A percentile compares a stretch with the other conserved stretches of the same genome.
phyloP scores from a whole-genome alignment of 2,888 invertebrate species.

The Lasioglossum pauxillum region DNA sequence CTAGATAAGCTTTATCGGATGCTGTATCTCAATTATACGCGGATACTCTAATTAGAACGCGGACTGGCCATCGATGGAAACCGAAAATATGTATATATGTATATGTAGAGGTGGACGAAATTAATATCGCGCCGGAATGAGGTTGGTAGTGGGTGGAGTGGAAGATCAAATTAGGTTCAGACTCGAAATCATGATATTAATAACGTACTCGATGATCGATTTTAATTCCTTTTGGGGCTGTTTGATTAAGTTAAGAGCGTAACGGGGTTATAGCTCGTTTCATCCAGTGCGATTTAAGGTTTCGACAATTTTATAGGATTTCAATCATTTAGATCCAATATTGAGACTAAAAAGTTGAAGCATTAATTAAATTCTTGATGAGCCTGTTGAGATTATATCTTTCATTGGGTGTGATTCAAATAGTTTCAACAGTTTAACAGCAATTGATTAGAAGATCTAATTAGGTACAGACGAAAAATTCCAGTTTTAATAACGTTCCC shows the following conservation, averaged over 20 bases:
- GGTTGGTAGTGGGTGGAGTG: background rate
- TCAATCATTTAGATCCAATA: background rate
- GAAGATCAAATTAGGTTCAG: background rate
- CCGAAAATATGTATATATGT: background rate
- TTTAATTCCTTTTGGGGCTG: background rate
- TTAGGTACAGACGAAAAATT: too few species aligned
- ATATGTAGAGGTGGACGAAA: background rate
- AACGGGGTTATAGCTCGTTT: background rate
- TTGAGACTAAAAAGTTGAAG: too few species aligned
- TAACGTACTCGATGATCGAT: background rate
- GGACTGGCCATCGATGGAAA: background rate
- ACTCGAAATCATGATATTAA: background rate
- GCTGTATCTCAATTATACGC: constrained; percentile 20
- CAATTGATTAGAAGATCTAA: too few species aligned
- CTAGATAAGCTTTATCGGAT: constrained; percentile 25
- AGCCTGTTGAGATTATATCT: background rate
- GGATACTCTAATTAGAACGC: background rate
- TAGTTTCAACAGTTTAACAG: background rate
- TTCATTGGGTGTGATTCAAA: too few species aligned
- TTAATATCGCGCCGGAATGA: background rate
- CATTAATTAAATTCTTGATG: background rate
- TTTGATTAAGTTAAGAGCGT: background rate
- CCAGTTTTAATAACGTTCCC: too few species aligned
- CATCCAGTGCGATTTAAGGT: background rate
- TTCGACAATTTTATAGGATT: background rate